Base-by-base conservation (phyloP, 1,140 invertebrate genomes). In the Trachelipus rathkii region DNA sequence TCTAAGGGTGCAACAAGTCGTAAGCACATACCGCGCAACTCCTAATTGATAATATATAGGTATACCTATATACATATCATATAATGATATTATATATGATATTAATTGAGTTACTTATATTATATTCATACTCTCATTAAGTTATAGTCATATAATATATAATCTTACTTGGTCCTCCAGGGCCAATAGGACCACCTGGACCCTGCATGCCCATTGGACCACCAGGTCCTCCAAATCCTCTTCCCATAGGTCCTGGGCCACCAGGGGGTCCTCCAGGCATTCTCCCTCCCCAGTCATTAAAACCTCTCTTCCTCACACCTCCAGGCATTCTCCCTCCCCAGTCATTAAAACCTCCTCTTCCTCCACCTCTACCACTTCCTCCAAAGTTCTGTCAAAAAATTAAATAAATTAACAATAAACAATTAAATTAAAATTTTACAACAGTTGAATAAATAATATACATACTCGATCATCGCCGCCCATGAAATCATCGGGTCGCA, bases 201-300 rank as follows among this genome's bases (percentile, higher is more conserved):
- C 87, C 86, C 23, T 84, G 85, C 50, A 85, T 82, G 71, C 88
- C 86, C 70, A 86, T 84, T 72, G 73, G 84, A 45, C 82, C 80
- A 44, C 81, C 82, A 72, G 78, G 78, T 74, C 84, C 84, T 45
- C 78, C 76, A 6, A 76, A 15, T 44, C 33, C 70, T 84, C 87
- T 86, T 24, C 85, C 85, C 53, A 85, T 82, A 72, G 50, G 50
- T 15, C 88, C 86, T 72, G 86, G 84, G 71, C 71, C 83, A 66
- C 82, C 80, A 44, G 80, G 81, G 71, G 78, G 78, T 72, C 84
- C 84, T 43, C 78, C 78, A 11, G 82, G 24, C 45, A 44, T 46
- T 44, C 44, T 33, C 72, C 45, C 69, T 33, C 71, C 78, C 73
- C 75, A 77, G 46, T 75, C 78, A 45, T 77, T 75, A 44, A 72